A percentile compares a stretch with the other conserved stretches of the same genome.
phyloP scores from a whole-genome alignment of 1,140 invertebrate genomes.

The Araneus ventricosus region DNA sequence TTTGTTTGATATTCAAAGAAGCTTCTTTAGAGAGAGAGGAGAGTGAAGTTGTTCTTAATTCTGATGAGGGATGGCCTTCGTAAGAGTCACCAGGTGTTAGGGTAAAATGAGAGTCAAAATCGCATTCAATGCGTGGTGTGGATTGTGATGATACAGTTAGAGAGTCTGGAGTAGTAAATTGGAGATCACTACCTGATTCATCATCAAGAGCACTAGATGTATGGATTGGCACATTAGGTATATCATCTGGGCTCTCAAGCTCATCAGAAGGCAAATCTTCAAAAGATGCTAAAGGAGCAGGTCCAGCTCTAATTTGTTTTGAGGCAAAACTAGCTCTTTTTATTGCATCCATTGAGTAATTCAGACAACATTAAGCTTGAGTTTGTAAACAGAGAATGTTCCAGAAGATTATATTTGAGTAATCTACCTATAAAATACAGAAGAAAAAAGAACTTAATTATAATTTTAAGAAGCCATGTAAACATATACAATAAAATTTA shows the following conservation, averaged over 20 bases:
- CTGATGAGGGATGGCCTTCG: slow-evolving; percentile 28
- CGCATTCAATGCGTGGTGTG: slow-evolving; percentile 73
- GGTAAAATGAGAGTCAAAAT: slow-evolving; percentile 74
- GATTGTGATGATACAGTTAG: slow-evolving; percentile 71
- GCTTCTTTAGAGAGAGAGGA: slow-evolving; percentile 68
- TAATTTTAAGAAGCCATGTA: too few species aligned
- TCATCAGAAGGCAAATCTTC: slow-evolving; percentile 91
- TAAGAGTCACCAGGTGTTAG: slow-evolving; percentile 71
- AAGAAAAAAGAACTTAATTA: too few species aligned
- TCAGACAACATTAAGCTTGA: background rate
- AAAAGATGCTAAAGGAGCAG: slow-evolving; percentile 94
- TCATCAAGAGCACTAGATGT: slow-evolving; percentile 60
- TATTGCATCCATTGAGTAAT: slow-evolving; percentile 68
- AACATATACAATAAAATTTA: too few species aligned
- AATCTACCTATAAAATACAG: too few species aligned
- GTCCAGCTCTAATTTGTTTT: slow-evolving; percentile 85
- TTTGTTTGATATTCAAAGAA: slow-evolving; percentile 44
- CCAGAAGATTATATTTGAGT: too few species aligned
- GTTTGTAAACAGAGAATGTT: too few species aligned
- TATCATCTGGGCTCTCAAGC: slow-evolving; percentile 84
- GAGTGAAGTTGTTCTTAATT: slow-evolving; percentile 61
- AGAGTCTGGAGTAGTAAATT: slow-evolving; percentile 72
- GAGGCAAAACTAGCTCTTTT: slow-evolving; percentile 80
- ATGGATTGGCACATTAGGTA: slow-evolving; percentile 25
- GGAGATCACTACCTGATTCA: slow-evolving; percentile 64